These are phyloP conservation scores for Zoanthus sociatus DNA, from an alignment of 92 coral and sea anemone species.

Conservation along the genomic window DNA sequence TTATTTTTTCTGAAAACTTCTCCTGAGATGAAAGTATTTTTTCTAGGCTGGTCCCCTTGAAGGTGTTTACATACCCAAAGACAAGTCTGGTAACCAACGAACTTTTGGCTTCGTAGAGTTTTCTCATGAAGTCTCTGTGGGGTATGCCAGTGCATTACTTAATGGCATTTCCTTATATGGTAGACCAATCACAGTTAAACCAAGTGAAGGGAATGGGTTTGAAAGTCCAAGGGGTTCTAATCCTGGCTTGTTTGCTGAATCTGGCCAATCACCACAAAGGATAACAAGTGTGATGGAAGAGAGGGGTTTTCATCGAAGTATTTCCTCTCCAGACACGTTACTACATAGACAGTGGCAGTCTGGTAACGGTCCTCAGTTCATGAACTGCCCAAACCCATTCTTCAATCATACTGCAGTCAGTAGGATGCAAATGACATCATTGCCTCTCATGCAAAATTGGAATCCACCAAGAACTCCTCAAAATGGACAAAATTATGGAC, in stretches of 20 bases:
- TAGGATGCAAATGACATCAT: constrained; percentile 9
- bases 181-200: constrained; percentile 71
- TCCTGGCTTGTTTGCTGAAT: constrained; percentile 28
- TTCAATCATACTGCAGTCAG: constrained; percentile 11
- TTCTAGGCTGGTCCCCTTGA: constrained; percentile 92
- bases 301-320: neutral
- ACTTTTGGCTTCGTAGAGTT: constrained; percentile 89
- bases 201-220: constrained; percentile 19
- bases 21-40: too few relatives aligned
- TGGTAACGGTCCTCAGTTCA: constrained; percentile 21
- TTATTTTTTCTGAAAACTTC: too few relatives aligned
- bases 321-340: constrained; percentile 10
- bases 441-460: constrained; percentile 9
- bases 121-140: constrained; percentile 77
- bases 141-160: constrained; percentile 79
- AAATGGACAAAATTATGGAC: neutral
- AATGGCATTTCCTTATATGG: constrained; percentile 88
- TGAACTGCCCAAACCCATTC: neutral
- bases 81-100: constrained; percentile 84
- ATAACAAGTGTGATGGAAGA: neutral
- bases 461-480: neutral
- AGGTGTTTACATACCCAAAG: constrained; percentile 85
- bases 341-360: constrained; percentile 34
- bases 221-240: constrained; percentile 27
- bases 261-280: constrained; percentile 7